Conservation (phyloP, 1,140 invertebrate genomes). For the honey bee (Apis mellifera) region DNA sequence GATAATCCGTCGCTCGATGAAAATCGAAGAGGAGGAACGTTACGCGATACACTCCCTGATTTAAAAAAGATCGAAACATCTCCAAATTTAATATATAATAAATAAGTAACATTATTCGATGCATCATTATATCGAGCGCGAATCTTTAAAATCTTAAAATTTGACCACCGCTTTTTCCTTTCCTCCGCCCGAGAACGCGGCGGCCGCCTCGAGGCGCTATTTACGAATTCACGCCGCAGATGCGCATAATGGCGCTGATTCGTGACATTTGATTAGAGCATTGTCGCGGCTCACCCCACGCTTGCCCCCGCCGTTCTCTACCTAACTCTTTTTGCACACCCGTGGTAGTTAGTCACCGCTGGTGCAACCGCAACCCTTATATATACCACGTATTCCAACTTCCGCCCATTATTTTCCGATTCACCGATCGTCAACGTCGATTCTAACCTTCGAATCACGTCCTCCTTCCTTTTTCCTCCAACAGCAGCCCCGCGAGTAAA, state of each 20-base stretch:
- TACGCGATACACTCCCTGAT: too few species aligned
- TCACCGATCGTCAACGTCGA: constrained; percentile 48
- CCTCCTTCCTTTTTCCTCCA: too few species aligned
- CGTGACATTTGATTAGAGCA: constrained; percentile 81
- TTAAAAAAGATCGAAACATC: too few species aligned
- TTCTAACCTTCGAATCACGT: constrained; percentile 48
- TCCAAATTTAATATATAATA: too few species aligned
- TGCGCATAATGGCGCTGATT: constrained; percentile 80
- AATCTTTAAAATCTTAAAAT: too few species aligned
- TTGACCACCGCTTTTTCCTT: too few species aligned
- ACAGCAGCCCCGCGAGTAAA: too few species aligned
- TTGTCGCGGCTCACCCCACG: constrained; percentile 74
- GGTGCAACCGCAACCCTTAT: constrained; percentile 61
- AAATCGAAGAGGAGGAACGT: too few species aligned
- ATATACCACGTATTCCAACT: background rate
- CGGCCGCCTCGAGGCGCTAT: constrained; percentile 73
- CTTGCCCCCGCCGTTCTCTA: constrained; percentile 60
- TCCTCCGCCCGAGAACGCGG: too few species aligned
- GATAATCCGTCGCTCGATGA: too few species aligned
- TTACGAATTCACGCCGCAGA: constrained; percentile 81
- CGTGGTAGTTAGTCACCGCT: background rate
- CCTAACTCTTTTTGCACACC: constrained; percentile 51
- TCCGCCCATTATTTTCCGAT: constrained; percentile 64
- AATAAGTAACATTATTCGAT: too few species aligned
- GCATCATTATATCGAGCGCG: too few species aligned